Conservation (phyloP, 1,140 invertebrate genomes). For the Zophobas morio region DNA sequence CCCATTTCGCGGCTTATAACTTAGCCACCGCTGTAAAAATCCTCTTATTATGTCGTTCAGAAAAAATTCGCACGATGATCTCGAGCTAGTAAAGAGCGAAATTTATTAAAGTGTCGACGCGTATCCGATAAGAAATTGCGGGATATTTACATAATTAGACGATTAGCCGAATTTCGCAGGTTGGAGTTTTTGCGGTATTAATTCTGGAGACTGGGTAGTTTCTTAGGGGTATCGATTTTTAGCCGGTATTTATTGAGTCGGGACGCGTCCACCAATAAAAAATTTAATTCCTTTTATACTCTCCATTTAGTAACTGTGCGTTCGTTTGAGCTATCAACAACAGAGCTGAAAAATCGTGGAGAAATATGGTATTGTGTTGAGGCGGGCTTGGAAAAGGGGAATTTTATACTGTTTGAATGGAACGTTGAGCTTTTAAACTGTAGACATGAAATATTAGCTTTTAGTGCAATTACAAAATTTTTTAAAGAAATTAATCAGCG, state of each 20-base stretch:
- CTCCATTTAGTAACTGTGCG: not conserved
- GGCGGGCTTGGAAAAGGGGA: too few species aligned
- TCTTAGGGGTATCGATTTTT: not conserved
- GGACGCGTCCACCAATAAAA: not conserved
- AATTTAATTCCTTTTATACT: conserved; percentile 10
- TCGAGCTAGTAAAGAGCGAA: not conserved
- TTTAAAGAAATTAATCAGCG: too few species aligned
- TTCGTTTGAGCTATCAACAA: not conserved
- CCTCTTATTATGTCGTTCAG: not conserved
- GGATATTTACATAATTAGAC: conserved; percentile 18
- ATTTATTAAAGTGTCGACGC: conserved; percentile 10
- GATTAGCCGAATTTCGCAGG: not conserved
- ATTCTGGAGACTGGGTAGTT: not conserved
- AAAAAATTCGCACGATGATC: not conserved
- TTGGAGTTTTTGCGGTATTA: not conserved
- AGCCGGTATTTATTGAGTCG: not conserved
- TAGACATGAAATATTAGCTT: too few species aligned
- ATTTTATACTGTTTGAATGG: too few species aligned
- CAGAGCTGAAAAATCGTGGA: not conserved
- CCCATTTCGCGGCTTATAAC: too few species aligned
- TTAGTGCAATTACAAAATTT: too few species aligned
- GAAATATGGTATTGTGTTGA: too few species aligned
- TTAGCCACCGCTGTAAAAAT: conserved; percentile 2
- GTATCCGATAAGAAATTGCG: conserved; percentile 14
- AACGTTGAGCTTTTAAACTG: too few species aligned